Base-by-base conservation (phyloP, 2,888 invertebrate genomes). In the Taphrorychus bicolor region DNA sequence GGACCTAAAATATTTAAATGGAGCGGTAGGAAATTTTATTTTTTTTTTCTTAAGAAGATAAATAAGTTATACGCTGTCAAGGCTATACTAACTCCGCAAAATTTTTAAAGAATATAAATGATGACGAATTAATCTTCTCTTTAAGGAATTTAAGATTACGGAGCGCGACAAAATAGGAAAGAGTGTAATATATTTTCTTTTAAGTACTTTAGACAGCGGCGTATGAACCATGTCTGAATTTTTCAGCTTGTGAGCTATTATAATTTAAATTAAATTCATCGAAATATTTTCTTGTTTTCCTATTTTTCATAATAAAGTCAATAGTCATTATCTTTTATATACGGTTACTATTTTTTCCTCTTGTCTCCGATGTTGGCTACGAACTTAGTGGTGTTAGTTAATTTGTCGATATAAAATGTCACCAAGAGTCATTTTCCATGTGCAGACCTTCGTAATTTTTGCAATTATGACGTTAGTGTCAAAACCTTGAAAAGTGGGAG, bases 41-140 rank as follows among this genome's bases (percentile, higher is more conserved):
- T 64, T 64, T 64, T 64, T 64, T 65, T 59, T 65, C 59, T n/a
- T n/a, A n/a, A 59, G 65, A 65, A 65, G 65, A 65, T 65, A 65
- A 65, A 65, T 65, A 65, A 59, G 65, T 65, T 65, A 59, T 59
- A 22, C 65, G 65, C 53, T 21, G 59, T 57, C 64, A 65, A 19
- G 64, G 45, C 57, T 21, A 63, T 41, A 58, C 52, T 32, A 48
- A 64, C 42, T 23, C 59, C 32, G 53, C 52, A 48, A 59, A 65
- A 65, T 54, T 64, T n/a, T 59, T 65, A 65, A 65, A 65, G 59
- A 65, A 65, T 65, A 65, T 65, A 65, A 65, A 65, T 65, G 65
- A 65, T 54, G 52, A 19, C 48, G 45, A 54, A 65, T 65, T 65
- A 65, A 57, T 57, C 57, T 54, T 54, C 18, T 32, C 54, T 54